Percentiles rank a stretch among this genome's conserved stretches.
phyloP scores from a whole-genome alignment of 2,888 invertebrate species.

The Liopterus haemorrhoidalis region DNA sequence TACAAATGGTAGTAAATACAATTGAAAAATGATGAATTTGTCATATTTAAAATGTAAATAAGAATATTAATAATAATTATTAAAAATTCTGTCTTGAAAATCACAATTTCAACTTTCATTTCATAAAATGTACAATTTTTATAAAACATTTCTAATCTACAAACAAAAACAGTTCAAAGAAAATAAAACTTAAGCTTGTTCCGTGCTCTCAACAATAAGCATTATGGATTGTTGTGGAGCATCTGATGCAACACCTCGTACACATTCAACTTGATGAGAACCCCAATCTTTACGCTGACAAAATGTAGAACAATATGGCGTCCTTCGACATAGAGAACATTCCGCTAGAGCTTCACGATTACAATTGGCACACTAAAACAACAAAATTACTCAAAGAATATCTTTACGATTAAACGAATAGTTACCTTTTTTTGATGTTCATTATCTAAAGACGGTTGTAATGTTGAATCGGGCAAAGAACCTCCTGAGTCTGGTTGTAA shows the following conservation, averaged over 20 bases:
- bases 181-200: slow-evolving; percentile 46
- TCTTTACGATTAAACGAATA: slow-evolving; percentile 11
- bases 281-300: slow-evolving; percentile 89
- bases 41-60: too few relatives aligned
- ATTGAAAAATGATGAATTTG: too few relatives aligned
- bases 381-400: slow-evolving; percentile 2
- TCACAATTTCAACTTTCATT: too few relatives aligned
- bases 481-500: slow-evolving; percentile 48
- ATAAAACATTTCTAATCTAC: too few relatives aligned
- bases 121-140: too few relatives aligned
- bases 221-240: slow-evolving; percentile 69
- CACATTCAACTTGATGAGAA: slow-evolving; percentile 78
- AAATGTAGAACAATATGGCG: slow-evolving; percentile 84
- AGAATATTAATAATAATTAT: too few relatives aligned
- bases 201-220: slow-evolving; percentile 76
- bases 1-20: too few relatives aligned
- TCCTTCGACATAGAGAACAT: slow-evolving; percentile 78
- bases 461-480: slow-evolving; percentile 49
- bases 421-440: slow-evolving; percentile 54
- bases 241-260: slow-evolving; percentile 58
- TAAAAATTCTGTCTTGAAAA: too few relatives aligned
- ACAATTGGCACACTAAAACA: slow-evolving; percentile 76
- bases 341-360: slow-evolving; percentile 82
- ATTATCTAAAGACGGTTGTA: slow-evolving; percentile 56
- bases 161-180: slow-evolving; percentile 11